Evolutionary conservation across 2,113 vertebrate genomes (phyloP).

Genomic region (Panurus biarmicus): DNA sequence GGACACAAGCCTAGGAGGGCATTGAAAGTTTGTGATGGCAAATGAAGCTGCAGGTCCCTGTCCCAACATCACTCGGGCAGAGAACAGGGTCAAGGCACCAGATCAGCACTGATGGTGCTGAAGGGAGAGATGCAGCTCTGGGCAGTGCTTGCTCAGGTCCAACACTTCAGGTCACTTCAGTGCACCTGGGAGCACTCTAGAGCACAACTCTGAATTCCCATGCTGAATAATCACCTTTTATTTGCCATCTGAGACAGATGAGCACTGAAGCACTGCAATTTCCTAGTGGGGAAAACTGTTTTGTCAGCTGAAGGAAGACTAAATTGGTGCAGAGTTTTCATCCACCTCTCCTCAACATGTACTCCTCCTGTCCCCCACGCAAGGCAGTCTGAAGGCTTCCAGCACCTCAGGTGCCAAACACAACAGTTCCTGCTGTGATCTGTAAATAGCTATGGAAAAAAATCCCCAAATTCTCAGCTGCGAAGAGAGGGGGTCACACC

Average conservation of each 20-base stretch:
- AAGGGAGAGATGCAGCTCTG: neutral
- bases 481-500: neutral
- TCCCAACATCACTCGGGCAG: neutral
- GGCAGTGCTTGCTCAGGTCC: neutral
- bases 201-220: neutral
- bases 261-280: neutral
- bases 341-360: neutral
- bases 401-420: neutral
- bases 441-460: neutral
- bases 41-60: neutral
- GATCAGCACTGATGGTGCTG: rapidly evolving
- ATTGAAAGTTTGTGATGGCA: neutral
- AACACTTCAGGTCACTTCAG: neutral
- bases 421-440: neutral
- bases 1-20: neutral
- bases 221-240: neutral
- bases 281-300: neutral
- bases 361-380: neutral
- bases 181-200: neutral
- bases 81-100: neutral
- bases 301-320: constrained; percentile 1
- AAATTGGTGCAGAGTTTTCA: neutral
- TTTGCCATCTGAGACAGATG: neutral
- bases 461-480: neutral
- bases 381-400: neutral